Conservation (phyloP, 2,113 vertebrate species). For the Thomomys bottae region DNA sequence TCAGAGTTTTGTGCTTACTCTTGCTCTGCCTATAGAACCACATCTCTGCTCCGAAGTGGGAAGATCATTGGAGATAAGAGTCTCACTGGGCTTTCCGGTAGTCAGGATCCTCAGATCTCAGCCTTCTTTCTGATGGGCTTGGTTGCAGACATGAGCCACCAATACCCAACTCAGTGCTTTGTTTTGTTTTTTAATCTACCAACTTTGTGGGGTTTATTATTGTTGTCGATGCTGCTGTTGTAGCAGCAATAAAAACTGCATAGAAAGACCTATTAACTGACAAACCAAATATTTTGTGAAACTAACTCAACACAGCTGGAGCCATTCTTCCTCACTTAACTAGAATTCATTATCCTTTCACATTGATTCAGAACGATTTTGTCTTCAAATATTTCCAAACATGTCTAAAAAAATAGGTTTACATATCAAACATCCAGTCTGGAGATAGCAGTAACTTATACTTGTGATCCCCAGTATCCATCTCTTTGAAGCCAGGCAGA, state of each 20-base stretch:
- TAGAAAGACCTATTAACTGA: background rate
- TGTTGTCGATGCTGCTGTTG: background rate
- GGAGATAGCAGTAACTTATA: background rate
- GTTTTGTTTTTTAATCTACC: background rate
- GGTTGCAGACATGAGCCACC: background rate
- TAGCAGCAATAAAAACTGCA: background rate
- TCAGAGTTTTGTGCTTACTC: too few relatives aligned
- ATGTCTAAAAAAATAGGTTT: background rate
- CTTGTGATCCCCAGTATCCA: background rate
- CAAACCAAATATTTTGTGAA: conserved; percentile 25
- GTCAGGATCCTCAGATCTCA: background rate
- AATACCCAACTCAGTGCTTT: background rate
- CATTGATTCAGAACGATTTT: background rate
- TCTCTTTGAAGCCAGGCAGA: background rate
- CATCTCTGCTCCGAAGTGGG: too few relatives aligned
- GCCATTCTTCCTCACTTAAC: background rate
- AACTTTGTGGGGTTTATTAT: background rate
- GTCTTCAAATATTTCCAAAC: conserved; percentile 14
- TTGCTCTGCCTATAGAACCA: too few relatives aligned
- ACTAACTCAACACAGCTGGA: background rate
- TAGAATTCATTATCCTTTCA: background rate
- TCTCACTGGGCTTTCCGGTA: too few relatives aligned
- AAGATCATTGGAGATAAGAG: too few relatives aligned
- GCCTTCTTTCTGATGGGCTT: rapidly evolving
- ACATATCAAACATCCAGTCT: background rate